Percentiles rank a stretch among this genome's conserved stretches.
Conservation (phyloP, 2,888 invertebrate species). For the Rhodophaea formosa region DNA sequence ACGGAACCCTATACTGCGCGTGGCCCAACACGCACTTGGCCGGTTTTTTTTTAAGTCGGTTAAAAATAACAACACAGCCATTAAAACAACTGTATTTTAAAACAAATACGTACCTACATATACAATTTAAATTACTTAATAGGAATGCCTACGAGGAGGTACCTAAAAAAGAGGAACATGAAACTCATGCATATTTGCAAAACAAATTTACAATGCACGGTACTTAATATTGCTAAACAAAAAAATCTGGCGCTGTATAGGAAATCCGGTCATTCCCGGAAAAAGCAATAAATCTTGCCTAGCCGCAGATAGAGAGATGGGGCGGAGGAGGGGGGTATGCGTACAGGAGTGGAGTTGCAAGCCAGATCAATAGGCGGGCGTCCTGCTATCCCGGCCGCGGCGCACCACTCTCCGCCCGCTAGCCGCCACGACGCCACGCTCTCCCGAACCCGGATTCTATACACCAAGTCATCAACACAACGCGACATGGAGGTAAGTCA, state of each 20-base stretch:
- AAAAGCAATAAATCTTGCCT: slow-evolving; percentile 67
- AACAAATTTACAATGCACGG: slow-evolving; percentile 31
- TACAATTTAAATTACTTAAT: no score
- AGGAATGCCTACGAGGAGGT: no score
- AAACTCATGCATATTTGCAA: no score
- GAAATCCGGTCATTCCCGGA: slow-evolving; percentile 68
- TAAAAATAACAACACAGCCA: no score
- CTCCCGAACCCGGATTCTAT: slow-evolving; percentile 32
- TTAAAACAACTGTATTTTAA: no score
- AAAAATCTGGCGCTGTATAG: slow-evolving; percentile 40
- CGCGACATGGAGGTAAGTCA: slow-evolving; percentile 49
- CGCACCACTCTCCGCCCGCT: slow-evolving; percentile 37
- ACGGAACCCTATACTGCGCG: no score
- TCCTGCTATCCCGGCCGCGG: slow-evolving; percentile 44
- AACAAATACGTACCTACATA: no score
- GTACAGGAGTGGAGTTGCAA: slow-evolving; percentile 52
- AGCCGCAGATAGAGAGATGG: slow-evolving; percentile 58
- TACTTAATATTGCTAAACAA: slow-evolving; percentile 37
- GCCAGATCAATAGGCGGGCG: slow-evolving; percentile 66
- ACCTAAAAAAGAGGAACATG: no score
- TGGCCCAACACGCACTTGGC: no score
- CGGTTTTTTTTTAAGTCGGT: no score
- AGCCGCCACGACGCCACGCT: slow-evolving; percentile 28
- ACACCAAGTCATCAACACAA: slow-evolving; percentile 20
- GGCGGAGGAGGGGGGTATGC: slow-evolving; percentile 43